phyloP scores from a whole-genome alignment of 2,888 invertebrate genomes.

The Tribolium freemani region DNA sequence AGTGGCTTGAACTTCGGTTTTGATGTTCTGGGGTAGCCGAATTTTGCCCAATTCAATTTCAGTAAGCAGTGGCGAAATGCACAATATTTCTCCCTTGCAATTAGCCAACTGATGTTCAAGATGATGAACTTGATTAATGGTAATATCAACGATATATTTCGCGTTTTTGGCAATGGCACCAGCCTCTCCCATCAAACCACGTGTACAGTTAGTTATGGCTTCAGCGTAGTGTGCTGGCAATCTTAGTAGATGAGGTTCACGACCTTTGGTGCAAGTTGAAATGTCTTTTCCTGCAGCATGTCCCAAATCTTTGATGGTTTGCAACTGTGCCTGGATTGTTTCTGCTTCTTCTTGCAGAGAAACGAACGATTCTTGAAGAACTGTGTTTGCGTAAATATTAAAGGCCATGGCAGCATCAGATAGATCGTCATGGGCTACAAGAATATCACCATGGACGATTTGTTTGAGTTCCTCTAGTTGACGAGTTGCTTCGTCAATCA shows the following conservation, averaged over 20 bases:
- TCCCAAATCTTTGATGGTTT: conserved; percentile 11
- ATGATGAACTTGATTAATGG: conserved; percentile 1
- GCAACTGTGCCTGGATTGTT: background rate
- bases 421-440: background rate
- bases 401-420: background rate
- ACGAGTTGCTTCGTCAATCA: conserved; percentile 4
- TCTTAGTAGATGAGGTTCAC: conserved; percentile 1
- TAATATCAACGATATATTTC: conserved; percentile 11
- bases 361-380: background rate
- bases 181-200: background rate
- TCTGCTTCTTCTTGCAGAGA: background rate
- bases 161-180: background rate
- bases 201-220: background rate
- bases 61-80: conserved; percentile 10
- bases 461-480: conserved; percentile 9
- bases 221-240: background rate
- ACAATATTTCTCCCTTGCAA: conserved; percentile 2
- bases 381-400: background rate
- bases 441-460: conserved; percentile 6
- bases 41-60: conserved; percentile 20
- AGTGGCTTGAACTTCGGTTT: conserved; percentile 4
- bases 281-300: background rate
- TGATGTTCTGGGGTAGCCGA: conserved; percentile 11
- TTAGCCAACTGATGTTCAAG: background rate
- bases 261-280: background rate